phyloP scores from a whole-genome alignment of 2,888 invertebrate genomes.

The Tortricodes alternella region DNA sequence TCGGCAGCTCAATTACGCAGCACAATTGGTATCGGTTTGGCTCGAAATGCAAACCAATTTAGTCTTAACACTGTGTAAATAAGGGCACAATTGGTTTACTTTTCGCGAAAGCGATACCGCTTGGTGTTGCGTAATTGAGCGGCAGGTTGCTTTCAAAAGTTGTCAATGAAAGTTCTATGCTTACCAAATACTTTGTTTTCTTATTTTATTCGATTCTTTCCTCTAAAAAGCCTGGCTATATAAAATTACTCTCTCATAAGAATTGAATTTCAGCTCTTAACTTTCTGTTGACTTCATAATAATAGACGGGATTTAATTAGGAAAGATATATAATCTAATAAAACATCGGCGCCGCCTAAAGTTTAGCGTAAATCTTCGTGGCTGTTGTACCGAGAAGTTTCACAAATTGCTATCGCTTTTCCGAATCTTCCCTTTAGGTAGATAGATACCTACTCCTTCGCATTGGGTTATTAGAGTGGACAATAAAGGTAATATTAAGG shows the following conservation, averaged over 20 bases:
- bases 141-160: too few relatives aligned
- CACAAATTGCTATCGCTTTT: constrained; percentile 64
- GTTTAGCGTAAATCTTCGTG: constrained; percentile 25
- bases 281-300: constrained; percentile 12
- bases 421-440: constrained; percentile 50
- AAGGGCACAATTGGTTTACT: too few relatives aligned
- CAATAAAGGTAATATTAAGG: background rate
- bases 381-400: constrained; percentile 46
- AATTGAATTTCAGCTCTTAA: constrained; percentile 6
- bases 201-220: background rate
- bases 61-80: too few relatives aligned
- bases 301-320: constrained; percentile 17
- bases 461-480: constrained; percentile 2
- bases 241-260: too few relatives aligned
- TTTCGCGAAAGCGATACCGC: too few relatives aligned
- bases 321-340: constrained; percentile 28
- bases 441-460: constrained; percentile 4
- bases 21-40: too few relatives aligned
- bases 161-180: too few relatives aligned
- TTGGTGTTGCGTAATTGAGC: too few relatives aligned
- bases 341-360: constrained; percentile 20
- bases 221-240: background rate
- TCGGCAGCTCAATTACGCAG: too few relatives aligned
- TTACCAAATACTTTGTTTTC: too few relatives aligned
- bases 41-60: too few relatives aligned